phyloP scores from a whole-genome alignment of 2,888 invertebrate genomes.

The Dryobotodes eremita region DNA sequence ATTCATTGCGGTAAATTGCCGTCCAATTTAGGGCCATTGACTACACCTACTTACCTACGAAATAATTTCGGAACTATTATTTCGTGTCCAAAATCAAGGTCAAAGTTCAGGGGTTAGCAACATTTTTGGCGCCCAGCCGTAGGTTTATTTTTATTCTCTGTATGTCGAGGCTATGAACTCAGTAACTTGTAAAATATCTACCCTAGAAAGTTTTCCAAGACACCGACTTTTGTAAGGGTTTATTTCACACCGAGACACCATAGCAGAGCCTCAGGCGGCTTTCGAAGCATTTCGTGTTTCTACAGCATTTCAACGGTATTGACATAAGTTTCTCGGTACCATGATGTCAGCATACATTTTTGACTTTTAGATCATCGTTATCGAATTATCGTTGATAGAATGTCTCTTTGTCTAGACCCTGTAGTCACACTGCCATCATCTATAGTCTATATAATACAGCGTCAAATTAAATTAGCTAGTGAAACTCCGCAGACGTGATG shows the following conservation, averaged over 20 bases:
- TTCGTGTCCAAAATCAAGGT: slow-evolving; percentile 14
- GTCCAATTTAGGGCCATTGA: background rate
- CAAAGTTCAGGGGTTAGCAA: slow-evolving; percentile 37
- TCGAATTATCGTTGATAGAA: background rate
- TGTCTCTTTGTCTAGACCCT: background rate
- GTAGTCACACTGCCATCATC: background rate
- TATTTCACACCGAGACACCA: background rate
- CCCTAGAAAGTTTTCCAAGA: background rate
- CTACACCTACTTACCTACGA: background rate
- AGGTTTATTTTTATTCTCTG: background rate
- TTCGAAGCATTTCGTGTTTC: background rate
- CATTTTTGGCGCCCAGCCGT: slow-evolving; percentile 30
- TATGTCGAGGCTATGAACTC: background rate
- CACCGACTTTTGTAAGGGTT: no score
- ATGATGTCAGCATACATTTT: background rate
- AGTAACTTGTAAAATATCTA: background rate
- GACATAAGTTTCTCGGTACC: no score
- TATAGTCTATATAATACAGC: no score
- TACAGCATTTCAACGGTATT: no score
- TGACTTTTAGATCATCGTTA: background rate
- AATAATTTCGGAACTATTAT: background rate
- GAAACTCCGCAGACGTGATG: no score
- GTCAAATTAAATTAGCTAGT: no score
- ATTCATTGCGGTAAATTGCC: background rate
- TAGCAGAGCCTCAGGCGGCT: background rate